Evolutionary conservation across 2,888 invertebrate species (phyloP), one percentile per base, ranked within the genome.

Genomic region (Lasioglossum morio): DNA sequence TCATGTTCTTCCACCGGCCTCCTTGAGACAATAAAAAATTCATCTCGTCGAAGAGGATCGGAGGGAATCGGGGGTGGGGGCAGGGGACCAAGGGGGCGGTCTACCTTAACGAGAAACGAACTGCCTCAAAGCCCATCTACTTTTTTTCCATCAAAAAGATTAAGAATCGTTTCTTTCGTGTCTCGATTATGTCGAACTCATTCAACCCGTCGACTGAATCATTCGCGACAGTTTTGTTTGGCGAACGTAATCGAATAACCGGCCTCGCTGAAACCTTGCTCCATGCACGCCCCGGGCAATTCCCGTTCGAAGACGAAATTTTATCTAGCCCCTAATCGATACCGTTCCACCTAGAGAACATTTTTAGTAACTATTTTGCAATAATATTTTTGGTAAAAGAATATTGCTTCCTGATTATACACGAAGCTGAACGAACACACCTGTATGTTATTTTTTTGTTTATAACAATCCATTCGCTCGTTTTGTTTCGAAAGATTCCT

Each of bases 111-210:
- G 34, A 7, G 34, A 48, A 78, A 78, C 34, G 34, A 73, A 60
- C 43, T 14, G n/a, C 27, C 34, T 30, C 57, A 43, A 70, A 63
- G 30, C n/a, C n/a, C 70, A 34, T 76, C 72, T n/a, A 14, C 23
- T 57, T 34, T 66, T 57, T 34, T 66, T 78, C 72, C 69, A 74
- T 69, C 70, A 23, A 30, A 60, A 69, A 46, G 81, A 77, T 81
- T 60, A 57, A 70, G 77, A 57, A 60, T 77, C 30, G 19, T 48
- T 70, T 37, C 23, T 37, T 40, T 37, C 14, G n/a, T 12, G 0
- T n/a, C 30, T 8, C n/a, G 19, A 57, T 72, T 75, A 60, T 23
- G 34, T n/a, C 30, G n/a, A 12, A 27, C 46, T 43, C 2, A 46
- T 69, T 69, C 34, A 19, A 23, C 66, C 4, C 34, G 37, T 19